These are phyloP conservation scores for Temnopleurus reevesii DNA, from an alignment of 53 echinoderm and acorn worm species.

Conservation along the genomic window DNA sequence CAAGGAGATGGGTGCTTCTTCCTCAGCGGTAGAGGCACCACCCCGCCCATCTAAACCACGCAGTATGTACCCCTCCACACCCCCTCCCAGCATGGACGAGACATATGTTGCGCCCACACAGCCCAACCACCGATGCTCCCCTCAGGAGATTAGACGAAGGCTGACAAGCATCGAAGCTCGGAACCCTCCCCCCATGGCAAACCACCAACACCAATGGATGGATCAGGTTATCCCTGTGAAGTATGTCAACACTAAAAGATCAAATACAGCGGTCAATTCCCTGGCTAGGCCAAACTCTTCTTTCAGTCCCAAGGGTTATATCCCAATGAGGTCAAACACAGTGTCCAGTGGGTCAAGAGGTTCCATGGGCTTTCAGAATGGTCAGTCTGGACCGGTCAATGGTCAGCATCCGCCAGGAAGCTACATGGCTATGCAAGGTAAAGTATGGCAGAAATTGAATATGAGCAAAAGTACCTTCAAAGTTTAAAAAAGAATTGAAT, in stretches of 20 bases:
- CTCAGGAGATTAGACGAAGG: constrained; percentile 27
- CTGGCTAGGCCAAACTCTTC: constrained; percentile 50
- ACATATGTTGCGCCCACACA: constrained; percentile 66
- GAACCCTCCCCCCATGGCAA: constrained; percentile 23
- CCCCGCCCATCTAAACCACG: constrained; percentile 87
- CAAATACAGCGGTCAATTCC: neutral
- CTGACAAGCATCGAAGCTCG: constrained; percentile 11
- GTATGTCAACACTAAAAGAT: constrained; percentile 69
- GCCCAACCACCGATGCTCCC: constrained; percentile 17
- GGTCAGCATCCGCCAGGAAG: constrained; percentile 57
- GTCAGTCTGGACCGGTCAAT: constrained; percentile 27
- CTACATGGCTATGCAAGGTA: constrained; percentile 76
- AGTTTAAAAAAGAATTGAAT: too few species aligned
- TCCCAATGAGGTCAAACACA: constrained; percentile 49
- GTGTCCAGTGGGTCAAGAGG: neutral
- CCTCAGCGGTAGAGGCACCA: constrained; percentile 64
- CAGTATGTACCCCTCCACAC: constrained; percentile 65
- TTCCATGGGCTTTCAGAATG: constrained; percentile 41
- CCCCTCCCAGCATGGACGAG: constrained; percentile 82
- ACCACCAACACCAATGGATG: constrained; percentile 48
- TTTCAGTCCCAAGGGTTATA: constrained; percentile 32
- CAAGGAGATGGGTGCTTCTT: constrained; percentile 26
- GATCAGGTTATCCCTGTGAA: constrained; percentile 21
- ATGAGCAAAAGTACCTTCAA: too few species aligned
- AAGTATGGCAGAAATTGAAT: too few species aligned